These are phyloP conservation scores for Sinhomidia bicolor DNA, from an alignment of 2,888 invertebrate species.

Conservation along the genomic window DNA sequence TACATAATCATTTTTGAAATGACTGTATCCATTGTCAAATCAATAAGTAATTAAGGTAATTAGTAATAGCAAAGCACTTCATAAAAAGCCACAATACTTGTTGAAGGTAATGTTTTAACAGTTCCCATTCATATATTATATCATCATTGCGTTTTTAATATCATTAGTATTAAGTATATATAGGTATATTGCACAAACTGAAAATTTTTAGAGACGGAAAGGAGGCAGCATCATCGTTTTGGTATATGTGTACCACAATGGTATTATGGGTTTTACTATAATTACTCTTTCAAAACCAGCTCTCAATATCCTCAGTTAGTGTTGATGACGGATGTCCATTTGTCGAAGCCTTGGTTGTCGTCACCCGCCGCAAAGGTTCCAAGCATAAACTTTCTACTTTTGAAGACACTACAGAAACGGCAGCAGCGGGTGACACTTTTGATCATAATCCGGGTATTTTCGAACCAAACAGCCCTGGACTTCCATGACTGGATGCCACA, in stretches of 20 bases:
- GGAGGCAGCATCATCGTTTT: not conserved
- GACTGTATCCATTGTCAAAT: too few species aligned
- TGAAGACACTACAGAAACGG: slow-evolving; percentile 63
- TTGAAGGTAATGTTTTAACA: slow-evolving; percentile 35
- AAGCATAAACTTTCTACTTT: slow-evolving; percentile 63
- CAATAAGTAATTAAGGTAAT: too few species aligned
- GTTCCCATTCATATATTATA: too few species aligned
- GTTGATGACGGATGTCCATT: slow-evolving; percentile 45
- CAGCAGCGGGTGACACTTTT: slow-evolving; percentile 74
- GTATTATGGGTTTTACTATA: too few species aligned
- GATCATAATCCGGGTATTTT: slow-evolving; percentile 74
- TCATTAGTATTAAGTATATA: too few species aligned
- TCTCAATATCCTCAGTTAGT: slow-evolving; percentile 63
- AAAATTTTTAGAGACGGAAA: not conserved
- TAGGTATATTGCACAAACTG: too few species aligned
- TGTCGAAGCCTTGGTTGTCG: slow-evolving; percentile 41
- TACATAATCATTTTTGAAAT: too few species aligned
- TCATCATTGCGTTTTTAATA: too few species aligned
- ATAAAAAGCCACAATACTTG: slow-evolving; percentile 61
- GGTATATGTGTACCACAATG: too few species aligned
- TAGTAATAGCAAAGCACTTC: slow-evolving; percentile 65
- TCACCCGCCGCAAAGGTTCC: slow-evolving; percentile 66
- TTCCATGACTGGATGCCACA: slow-evolving; percentile 49
- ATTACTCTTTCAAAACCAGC: too few species aligned
- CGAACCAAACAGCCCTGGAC: slow-evolving; percentile 62